These are phyloP conservation scores for Python bivittatus DNA, from an alignment of 2,113 vertebrate species.

Conservation along the genomic window DNA sequence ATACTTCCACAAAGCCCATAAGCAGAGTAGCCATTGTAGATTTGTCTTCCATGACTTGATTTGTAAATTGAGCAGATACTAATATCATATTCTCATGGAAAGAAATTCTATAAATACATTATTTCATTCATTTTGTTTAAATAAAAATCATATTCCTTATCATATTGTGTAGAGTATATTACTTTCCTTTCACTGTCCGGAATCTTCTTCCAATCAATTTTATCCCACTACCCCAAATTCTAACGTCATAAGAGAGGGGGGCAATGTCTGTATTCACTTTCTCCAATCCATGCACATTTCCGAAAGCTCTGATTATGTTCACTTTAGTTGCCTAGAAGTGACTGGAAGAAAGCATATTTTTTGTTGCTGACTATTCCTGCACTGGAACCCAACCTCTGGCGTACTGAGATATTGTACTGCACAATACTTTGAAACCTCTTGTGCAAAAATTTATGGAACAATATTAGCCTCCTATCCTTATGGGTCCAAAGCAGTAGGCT, in stretches of 20 bases:
- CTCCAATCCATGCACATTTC: neutral
- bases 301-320: neutral
- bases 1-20: neutral
- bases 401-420: neutral
- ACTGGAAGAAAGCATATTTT: neutral
- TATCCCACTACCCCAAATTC: neutral
- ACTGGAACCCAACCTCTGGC: neutral
- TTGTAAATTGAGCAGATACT: neutral
- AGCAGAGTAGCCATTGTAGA: neutral
- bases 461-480: neutral
- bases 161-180: neutral
- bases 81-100: neutral
- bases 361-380: neutral
- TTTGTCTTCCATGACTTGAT: neutral
- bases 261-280: neutral
- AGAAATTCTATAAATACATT: neutral
- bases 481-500: neutral
- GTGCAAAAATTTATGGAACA: neutral
- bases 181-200: neutral
- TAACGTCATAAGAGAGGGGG: rapidly evolving
- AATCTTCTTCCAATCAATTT: neutral
- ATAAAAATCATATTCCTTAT: neutral
- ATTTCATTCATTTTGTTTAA: neutral
- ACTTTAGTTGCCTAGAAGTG: neutral
- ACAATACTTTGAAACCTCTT: neutral